These are phyloP conservation scores for Axea sp. DNA, from an alignment of 2,888 invertebrate species.

Conservation along the genomic window DNA sequence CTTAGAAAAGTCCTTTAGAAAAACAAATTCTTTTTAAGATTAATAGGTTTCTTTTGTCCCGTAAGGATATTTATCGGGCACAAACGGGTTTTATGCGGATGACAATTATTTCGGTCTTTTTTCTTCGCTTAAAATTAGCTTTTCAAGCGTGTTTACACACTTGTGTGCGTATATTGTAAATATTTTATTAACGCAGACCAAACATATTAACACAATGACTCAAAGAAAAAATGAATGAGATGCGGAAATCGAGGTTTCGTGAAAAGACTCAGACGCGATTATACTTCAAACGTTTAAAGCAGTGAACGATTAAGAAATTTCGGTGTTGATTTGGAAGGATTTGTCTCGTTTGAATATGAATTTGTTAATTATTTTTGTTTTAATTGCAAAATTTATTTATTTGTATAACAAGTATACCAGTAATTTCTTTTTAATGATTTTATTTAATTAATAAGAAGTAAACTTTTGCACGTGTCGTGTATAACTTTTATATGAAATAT, in stretches of 20 bases:
- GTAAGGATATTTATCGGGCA: conserved; percentile 44
- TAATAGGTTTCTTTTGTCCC: conserved; percentile 46
- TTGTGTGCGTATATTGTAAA: conserved; percentile 14
- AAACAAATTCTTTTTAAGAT: conserved; percentile 41
- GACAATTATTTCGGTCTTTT: conserved; percentile 35
- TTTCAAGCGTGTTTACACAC: conserved; percentile 28
- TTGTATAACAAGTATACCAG: no score
- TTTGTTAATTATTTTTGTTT: neutral
- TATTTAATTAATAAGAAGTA: no score
- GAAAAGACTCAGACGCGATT: conserved; percentile 25
- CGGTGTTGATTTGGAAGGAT: conserved; percentile 9
- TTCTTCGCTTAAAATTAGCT: conserved; percentile 30
- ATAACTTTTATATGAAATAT: no score
- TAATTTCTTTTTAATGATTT: no score
- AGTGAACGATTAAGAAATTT: conserved; percentile 1
- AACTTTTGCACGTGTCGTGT: no score
- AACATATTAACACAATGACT: conserved; percentile 26
- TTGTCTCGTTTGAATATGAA: conserved; percentile 6
- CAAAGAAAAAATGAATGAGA: conserved; percentile 14
- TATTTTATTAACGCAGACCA: conserved; percentile 28
- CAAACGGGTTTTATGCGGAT: conserved; percentile 46
- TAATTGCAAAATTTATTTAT: no score
- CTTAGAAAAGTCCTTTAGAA: conserved; percentile 39
- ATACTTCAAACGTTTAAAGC: neutral
- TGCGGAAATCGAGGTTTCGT: conserved; percentile 20